Percentiles rank a stretch among this genome's conserved stretches.
These are phyloP conservation scores for Zaprionus tsacasi DNA, from an alignment of 1,140 invertebrate genomes.

Conservation along the genomic window DNA sequence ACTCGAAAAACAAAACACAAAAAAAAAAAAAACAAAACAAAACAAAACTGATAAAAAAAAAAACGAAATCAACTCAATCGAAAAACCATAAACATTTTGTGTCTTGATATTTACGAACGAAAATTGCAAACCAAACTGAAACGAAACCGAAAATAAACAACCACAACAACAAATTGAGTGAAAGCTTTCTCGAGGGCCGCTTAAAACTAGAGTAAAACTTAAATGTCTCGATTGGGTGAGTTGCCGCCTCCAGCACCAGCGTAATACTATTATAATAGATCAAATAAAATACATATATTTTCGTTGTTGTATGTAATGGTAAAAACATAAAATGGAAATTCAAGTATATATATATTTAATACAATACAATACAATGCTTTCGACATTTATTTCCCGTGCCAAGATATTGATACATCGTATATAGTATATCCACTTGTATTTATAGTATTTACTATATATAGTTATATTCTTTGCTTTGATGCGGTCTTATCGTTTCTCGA, in stretches of 20 bases:
- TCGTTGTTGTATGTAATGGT: constrained; percentile 65
- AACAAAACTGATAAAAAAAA: constrained; percentile 33
- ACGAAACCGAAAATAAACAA: constrained; percentile 24
- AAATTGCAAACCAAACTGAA: constrained; percentile 23
- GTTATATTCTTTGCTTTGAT: constrained; percentile 2
- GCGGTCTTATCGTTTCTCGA: background rate
- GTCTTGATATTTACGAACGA: constrained; percentile 56
- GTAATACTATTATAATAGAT: constrained; percentile 10
- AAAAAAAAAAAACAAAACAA: constrained; percentile 44
- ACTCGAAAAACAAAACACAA: constrained; percentile 32
- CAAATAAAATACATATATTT: constrained; percentile 19
- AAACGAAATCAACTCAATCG: constrained; percentile 10
- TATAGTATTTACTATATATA: background rate
- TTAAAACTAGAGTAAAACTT: constrained; percentile 72
- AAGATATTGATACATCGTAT: constrained; percentile 2
- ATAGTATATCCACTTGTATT: constrained; percentile 3
- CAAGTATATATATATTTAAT: constrained; percentile 32
- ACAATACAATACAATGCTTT: background rate
- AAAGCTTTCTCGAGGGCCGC: constrained; percentile 76
- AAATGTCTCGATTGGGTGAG: constrained; percentile 78
- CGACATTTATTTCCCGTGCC: constrained; percentile 3
- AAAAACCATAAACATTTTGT: constrained; percentile 51
- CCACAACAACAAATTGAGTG: constrained; percentile 60
- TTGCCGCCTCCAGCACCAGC: constrained; percentile 50
- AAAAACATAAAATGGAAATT: constrained; percentile 26